Percentiles rank a stretch among this genome's conserved stretches.
phyloP scores from a whole-genome alignment of 1,140 invertebrate species.

The Platyura marginata region DNA sequence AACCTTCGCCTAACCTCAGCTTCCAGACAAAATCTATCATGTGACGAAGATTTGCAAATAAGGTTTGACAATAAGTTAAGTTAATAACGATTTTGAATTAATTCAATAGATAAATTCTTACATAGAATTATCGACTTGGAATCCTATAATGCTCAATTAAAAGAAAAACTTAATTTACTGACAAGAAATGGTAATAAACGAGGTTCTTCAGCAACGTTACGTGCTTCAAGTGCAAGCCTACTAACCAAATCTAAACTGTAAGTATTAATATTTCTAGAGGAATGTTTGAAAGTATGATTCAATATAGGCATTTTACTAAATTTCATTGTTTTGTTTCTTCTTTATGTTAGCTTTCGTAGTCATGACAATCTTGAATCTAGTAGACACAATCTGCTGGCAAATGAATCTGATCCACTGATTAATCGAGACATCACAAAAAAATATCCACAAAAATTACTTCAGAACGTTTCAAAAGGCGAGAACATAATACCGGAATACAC shows the following conservation, averaged over 20 bases:
- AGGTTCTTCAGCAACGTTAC: neutral
- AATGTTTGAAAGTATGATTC: no score
- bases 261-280: no score
- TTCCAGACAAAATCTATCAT: neutral
- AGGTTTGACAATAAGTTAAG: neutral
- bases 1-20: neutral
- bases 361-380: neutral
- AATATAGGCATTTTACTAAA: no score
- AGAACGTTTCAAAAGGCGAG: neutral
- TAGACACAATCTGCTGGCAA: neutral
- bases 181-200: neutral
- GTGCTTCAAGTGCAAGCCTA: neutral
- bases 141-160: neutral
- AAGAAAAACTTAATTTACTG: neutral
- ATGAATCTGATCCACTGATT: neutral
- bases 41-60: neutral
- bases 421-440: neutral
- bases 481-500: neutral
- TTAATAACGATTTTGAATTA: neutral
- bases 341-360: neutral
- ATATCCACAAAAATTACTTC: no score
- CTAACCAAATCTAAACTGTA: neutral
- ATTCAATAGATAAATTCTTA: neutral
- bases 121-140: neutral
- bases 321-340: neutral